Evolutionary conservation across 2,888 invertebrate species (phyloP), one percentile per base, ranked within the genome.

Genomic region (Stegana nigrithorax): DNA sequence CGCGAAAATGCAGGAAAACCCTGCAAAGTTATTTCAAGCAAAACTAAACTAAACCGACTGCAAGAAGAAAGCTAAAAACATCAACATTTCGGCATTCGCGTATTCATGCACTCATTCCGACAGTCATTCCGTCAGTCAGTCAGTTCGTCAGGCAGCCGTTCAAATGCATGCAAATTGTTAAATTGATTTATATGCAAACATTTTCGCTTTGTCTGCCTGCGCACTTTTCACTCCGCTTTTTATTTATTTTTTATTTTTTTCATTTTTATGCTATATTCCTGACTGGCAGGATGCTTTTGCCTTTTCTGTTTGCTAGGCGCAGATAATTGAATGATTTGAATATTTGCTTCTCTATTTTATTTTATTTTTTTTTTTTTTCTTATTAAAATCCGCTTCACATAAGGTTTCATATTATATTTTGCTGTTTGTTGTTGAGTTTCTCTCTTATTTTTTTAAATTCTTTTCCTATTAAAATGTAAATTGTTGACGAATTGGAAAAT

Each of bases 321-420:
- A 80, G 80, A 80, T 78, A 78, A 78, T 78, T 78, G 81, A 80
- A 81, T 80, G 81, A 78, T 78, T 81, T 78, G 80, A 78, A 78
- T 78, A 80, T 78, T 80, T 78, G 25, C n/a, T 47, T 25, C n/a
- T 10, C n/a, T 12, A 25, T 25, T 47, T 25, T 23, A 17, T 17
- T 12, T 1, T 19, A 2, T 10, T 53, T 29, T 27, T 12, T n/a
- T 17, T 29, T 14, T 10, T 53, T 29, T 53, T 27, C 12, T 17
- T 53, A 19, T 29, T 10, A 27, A 27, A 53, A n/a, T n/a, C n/a
- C n/a, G n/a, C n/a, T n/a, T n/a, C n/a, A n/a, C n/a, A n/a, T n/a
- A n/a, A n/a, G n/a, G n/a, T n/a, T n/a, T n/a, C n/a, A n/a, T n/a
- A n/a, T n/a, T n/a, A n/a, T n/a, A n/a, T n/a, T n/a, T n/a, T n/a